A percentile compares a stretch with the other conserved stretches of the same genome.
phyloP scores from a whole-genome alignment of 2,113 vertebrate genomes.

The Monopterus albus region DNA sequence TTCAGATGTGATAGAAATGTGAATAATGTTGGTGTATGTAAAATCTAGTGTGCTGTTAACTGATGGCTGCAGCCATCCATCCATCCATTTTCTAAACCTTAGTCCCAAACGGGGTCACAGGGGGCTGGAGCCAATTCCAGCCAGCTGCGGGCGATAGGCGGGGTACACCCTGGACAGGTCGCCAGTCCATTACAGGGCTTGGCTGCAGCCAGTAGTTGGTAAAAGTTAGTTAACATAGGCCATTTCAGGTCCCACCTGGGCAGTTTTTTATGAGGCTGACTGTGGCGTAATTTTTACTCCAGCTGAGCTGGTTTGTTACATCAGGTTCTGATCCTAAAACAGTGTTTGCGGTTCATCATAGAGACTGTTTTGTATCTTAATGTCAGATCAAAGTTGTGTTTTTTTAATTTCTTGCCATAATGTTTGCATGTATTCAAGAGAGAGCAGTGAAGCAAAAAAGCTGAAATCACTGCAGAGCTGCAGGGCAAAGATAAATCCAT shows the following conservation, averaged over 20 bases:
- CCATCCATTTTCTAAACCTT: no score
- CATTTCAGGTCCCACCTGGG: slow-evolving; percentile 14
- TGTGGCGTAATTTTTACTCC: not conserved
- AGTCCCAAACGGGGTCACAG: no score
- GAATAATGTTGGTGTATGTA: slow-evolving; percentile 45
- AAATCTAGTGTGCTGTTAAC: slow-evolving; percentile 19
- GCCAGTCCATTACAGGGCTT: no score
- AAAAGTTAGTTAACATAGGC: not conserved
- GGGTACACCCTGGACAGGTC: no score
- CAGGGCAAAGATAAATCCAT: slow-evolving; percentile 54
- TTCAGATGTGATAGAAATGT: slow-evolving; percentile 44
- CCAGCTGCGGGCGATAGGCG: no score
- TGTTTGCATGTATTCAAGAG: slow-evolving; percentile 27
- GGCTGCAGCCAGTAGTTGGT: slow-evolving; percentile 7
- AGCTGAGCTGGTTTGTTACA: not conserved
- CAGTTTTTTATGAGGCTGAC: not conserved
- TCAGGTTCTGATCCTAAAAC: not conserved
- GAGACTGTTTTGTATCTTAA: not conserved
- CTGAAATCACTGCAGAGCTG: slow-evolving; percentile 25
- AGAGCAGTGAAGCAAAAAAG: slow-evolving; percentile 44
- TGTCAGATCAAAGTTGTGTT: not conserved
- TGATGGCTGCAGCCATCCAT: slow-evolving; percentile 25
- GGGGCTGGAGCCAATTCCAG: no score
- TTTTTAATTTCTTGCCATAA: slow-evolving; percentile 3
- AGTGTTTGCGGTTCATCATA: no score